Conservation (phyloP, 2,797 vertebrate genomes). For the Coracias cyanogaster region DNA sequence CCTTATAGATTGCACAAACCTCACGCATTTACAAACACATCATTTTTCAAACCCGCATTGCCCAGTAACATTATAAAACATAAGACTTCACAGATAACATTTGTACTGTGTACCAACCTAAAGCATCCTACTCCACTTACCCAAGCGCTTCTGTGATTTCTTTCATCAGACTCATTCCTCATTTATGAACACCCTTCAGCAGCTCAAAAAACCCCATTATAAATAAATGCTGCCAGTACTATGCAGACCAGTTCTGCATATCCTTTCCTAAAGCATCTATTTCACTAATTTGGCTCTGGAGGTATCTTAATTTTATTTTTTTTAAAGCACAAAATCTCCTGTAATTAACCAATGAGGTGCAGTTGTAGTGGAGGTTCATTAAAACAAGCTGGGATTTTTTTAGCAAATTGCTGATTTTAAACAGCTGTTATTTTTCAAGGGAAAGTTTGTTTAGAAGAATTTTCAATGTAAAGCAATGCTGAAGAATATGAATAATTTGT, state of each 20-base stretch:
- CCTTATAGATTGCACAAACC: not conserved
- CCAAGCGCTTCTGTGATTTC: not conserved
- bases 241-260: accelerated
- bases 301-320: not conserved
- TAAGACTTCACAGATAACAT: not conserved
- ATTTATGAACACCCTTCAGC: not conserved
- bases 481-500: slow-evolving; percentile 26
- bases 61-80: not conserved
- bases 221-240: not conserved
- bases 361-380: not conserved
- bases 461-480: not conserved
- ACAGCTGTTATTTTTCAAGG: slow-evolving; percentile 31
- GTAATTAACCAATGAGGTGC: slow-evolving; percentile 6
- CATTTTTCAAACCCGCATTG: not conserved
- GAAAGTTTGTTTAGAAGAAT: not conserved
- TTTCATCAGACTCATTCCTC: not conserved
- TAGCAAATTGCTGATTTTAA: slow-evolving; percentile 28
- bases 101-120: not conserved
- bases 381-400: not conserved
- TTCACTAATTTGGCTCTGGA: not conserved
- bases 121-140: not conserved
- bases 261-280: not conserved
- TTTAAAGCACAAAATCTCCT: not conserved
- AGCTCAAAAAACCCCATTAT: not conserved
- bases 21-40: not conserved